phyloP scores from a whole-genome alignment of 2,113 vertebrate genomes.

The Ochotona curzoniae region DNA sequence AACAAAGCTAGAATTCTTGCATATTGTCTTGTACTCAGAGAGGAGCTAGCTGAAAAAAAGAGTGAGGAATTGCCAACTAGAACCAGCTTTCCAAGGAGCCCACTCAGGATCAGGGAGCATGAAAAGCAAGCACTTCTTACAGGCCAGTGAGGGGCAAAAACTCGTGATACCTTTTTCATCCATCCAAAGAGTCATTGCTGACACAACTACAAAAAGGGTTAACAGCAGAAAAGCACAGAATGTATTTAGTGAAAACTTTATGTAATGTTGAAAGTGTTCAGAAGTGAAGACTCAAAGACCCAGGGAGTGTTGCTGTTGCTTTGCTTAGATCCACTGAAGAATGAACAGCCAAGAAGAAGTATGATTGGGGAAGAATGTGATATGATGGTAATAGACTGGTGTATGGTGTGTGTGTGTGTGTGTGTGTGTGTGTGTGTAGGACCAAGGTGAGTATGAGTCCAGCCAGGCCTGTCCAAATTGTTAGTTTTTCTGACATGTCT shows the following conservation, averaged over 20 bases:
- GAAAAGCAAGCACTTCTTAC: neutral
- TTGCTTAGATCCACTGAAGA: neutral
- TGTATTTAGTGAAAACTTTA: neutral
- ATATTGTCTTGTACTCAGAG: neutral
- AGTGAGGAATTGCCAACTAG: neutral
- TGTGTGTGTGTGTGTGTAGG: too few species aligned
- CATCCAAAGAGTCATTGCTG: neutral
- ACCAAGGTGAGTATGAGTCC: neutral
- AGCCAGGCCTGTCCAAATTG: neutral
- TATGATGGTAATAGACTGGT: neutral
- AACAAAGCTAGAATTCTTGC: constrained; percentile 23
- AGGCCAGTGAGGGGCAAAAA: neutral
- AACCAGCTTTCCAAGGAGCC: neutral
- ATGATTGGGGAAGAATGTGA: neutral
- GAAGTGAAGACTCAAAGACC: neutral
- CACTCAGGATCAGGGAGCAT: neutral
- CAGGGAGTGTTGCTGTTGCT: neutral
- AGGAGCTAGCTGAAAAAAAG: neutral
- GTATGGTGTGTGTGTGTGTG: too few species aligned
- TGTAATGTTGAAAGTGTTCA: neutral
- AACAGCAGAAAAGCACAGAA: neutral
- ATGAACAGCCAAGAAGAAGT: neutral
- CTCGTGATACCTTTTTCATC: neutral
- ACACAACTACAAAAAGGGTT: neutral
- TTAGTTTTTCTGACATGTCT: neutral